Evolutionary conservation across 2,888 invertebrate species (phyloP), one percentile per base, ranked within the genome.

Genomic region (Oscheius sp.): DNA sequence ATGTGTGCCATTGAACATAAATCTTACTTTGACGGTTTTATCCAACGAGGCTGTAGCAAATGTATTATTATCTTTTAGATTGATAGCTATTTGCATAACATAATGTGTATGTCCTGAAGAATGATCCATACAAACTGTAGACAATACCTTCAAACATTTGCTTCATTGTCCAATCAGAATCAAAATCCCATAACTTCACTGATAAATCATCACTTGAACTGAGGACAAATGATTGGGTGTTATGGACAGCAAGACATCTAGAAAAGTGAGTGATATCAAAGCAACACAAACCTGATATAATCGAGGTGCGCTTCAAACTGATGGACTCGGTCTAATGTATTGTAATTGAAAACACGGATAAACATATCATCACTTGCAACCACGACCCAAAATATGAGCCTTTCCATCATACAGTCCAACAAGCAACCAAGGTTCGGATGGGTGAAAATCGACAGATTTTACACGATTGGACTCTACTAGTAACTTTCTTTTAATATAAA

Each of bases 161-260:
- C 86, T 97, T 96, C 83, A 95, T 94, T 0, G 92, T 90, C 97
- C 97, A 99, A 84, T 93, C 91, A 86, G 96, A 95, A 64, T 98
- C 98, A 98, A 98, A 98, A 87, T 99, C 98, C 98, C 98, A 98
- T 69, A 99, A 88, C 87, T 99, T 99, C 74, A 99, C 95, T 65
- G 94, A 89, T 92, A 98, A 93, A 86, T 99, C 98, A 90, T 98
- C 97, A 94, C 87, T 67, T 88, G 87, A 73, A 0, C 97, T 97
- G 56, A 99, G 90, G 77, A 99, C 92, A 86, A 94, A 94, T 0
- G 98, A 95, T 86, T 97, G 97, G 49, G 94, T 93, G 3, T 98
- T 97, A 89, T 98, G 98, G 12, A 98, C 92, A 5, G 93, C 94
- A 83, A 99, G 95, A 84, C 93, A 94, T 73, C 85, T 75, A 70